A percentile compares a stretch with the other conserved stretches of the same genome.
Conservation (phyloP, 1,140 invertebrate genomes). For the Steinernema feltiae region DNA sequence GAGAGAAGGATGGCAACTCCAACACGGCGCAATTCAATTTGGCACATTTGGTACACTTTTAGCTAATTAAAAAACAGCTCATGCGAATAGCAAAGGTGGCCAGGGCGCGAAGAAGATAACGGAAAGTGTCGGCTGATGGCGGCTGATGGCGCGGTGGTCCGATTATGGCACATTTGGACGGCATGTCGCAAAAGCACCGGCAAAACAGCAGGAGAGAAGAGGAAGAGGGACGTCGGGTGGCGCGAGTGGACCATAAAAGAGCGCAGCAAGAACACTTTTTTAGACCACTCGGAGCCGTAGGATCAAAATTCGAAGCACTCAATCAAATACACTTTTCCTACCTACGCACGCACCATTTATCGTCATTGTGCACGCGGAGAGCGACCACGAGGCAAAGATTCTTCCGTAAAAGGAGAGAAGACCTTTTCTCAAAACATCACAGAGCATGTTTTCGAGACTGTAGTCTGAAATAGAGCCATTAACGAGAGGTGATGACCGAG, state of each 20-base stretch:
- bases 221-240: background rate
- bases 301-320: background rate
- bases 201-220: background rate
- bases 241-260: constrained; percentile 7
- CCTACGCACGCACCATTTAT: no score
- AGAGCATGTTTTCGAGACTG: no score
- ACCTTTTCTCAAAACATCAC: no score
- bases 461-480: background rate
- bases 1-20: no score
- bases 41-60: no score
- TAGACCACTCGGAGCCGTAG: background rate
- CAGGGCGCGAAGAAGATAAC: background rate
- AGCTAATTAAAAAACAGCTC: no score
- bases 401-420: no score
- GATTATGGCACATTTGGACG: background rate
- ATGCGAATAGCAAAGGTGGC: no score
- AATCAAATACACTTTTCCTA: no score
- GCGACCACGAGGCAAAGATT: no score
- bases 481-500: background rate
- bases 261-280: background rate
- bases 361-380: no score
- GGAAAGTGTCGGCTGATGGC: background rate
- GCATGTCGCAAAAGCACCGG: background rate
- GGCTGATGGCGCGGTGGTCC: background rate
- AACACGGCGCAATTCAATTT: no score